A percentile compares a stretch with the other conserved stretches of the same genome.
Conservation (phyloP, 2,888 invertebrate species). For the Mesoligia furuncula region DNA sequence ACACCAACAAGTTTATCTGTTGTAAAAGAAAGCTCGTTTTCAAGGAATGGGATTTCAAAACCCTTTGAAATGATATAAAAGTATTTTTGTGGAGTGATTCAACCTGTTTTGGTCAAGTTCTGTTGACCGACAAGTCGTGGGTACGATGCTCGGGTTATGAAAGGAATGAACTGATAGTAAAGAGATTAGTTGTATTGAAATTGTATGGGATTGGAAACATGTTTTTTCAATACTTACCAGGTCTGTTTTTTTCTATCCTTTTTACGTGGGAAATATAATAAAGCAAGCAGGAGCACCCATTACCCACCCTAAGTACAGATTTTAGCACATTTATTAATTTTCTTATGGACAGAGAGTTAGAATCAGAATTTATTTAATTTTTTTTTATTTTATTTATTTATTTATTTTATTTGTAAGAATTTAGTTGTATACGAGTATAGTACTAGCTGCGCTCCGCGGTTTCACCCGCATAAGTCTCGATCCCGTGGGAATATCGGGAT, state of each 20-base stretch:
- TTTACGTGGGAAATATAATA: slow-evolving; percentile 6
- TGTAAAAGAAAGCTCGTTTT: slow-evolving; percentile 45
- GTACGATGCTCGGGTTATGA: slow-evolving; percentile 48
- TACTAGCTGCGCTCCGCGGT: too few relatives aligned
- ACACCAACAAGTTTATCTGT: slow-evolving; percentile 41
- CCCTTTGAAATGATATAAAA: slow-evolving; percentile 40
- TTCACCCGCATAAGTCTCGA: too few relatives aligned
- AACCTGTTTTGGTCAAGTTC: slow-evolving; percentile 65
- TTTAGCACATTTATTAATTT: too few relatives aligned
- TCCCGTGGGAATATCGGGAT: too few relatives aligned
- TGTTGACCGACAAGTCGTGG: slow-evolving; percentile 67
- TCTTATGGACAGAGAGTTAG: too few relatives aligned
- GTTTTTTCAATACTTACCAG: slow-evolving; percentile 11
- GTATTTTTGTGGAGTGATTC: slow-evolving; percentile 40
- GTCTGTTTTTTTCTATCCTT: neutral
- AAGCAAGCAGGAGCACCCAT: too few relatives aligned
- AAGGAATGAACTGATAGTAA: neutral
- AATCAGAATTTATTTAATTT: too few relatives aligned
- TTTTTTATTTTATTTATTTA: too few relatives aligned
- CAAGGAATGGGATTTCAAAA: slow-evolving; percentile 45
- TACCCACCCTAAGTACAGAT: too few relatives aligned
- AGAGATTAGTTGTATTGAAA: slow-evolving; percentile 11
- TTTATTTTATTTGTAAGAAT: too few relatives aligned
- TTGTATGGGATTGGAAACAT: slow-evolving; percentile 33
- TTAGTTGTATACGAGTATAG: too few relatives aligned